Conservation (phyloP, 2,113 vertebrate species). For the Nymphicus hollandicus region DNA sequence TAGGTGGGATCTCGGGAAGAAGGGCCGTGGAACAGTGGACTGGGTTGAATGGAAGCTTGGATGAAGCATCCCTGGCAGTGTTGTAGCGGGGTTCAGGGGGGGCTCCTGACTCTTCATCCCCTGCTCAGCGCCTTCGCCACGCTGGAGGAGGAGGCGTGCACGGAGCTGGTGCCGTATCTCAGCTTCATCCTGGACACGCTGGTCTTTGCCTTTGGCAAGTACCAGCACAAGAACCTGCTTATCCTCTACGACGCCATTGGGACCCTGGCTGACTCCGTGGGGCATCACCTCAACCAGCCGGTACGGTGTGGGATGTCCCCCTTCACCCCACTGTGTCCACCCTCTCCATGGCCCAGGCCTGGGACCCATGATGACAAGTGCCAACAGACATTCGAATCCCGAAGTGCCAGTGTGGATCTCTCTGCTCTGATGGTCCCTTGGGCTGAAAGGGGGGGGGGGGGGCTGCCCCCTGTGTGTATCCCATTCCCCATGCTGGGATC, state of each 20-base stretch:
- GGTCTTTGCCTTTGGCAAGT: constrained; percentile 95
- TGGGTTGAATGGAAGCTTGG: not conserved
- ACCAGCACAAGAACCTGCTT: constrained; percentile 95
- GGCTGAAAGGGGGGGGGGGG: not conserved
- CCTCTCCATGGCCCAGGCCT: not conserved
- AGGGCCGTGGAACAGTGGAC: not conserved
- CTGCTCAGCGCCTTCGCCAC: constrained; percentile 87
- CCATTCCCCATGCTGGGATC: not conserved
- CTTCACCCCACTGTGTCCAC: not conserved
- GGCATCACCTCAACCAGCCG: constrained; percentile 93
- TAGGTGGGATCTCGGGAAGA: not conserved
- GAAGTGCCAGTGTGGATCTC: not conserved
- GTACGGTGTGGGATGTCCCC: constrained; percentile 33
- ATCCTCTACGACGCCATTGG: constrained; percentile 96
- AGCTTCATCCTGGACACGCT: constrained; percentile 94
- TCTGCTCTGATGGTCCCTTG: not conserved
- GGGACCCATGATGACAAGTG: not conserved
- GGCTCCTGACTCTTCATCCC: not conserved
- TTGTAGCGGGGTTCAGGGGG: not conserved
- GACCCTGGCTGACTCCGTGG: constrained; percentile 91
- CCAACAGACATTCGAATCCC: constrained; percentile 31
- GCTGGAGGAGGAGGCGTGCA: constrained; percentile 93
- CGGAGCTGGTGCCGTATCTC: constrained; percentile 94
- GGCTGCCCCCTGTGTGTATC: not conserved
- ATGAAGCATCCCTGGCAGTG: not conserved